phyloP scores from a whole-genome alignment of 37 sponge, comb jelly and placozoan genomes.

The Cliona cf. orientalis region DNA sequence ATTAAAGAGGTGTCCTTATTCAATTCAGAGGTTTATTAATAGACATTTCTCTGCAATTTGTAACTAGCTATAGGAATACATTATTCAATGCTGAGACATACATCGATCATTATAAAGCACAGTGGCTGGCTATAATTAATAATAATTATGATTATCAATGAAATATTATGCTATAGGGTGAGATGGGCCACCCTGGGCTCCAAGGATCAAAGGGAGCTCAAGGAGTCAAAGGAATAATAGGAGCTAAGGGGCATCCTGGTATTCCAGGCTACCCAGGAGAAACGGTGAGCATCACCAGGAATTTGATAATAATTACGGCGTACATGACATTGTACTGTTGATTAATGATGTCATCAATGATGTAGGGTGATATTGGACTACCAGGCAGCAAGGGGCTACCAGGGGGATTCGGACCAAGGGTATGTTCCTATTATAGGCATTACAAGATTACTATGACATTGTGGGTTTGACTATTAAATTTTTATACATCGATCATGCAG shows the following conservation, averaged over 20 bases:
- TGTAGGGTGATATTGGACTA: conserved; percentile 43
- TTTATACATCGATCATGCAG: not conserved
- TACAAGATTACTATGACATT: not conserved
- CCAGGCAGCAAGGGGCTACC: conserved; percentile 35
- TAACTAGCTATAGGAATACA: no score
- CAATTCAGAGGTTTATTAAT: no score
- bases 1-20: no score
- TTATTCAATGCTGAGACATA: no score
- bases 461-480: not conserved
- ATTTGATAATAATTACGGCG: no score
- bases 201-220: conserved; percentile 50
- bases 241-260: conserved; percentile 60
- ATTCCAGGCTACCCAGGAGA: conserved; percentile 55
- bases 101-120: no score
- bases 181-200: conserved; percentile 48
- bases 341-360: not conserved
- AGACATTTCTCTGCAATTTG: no score
- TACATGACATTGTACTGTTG: not conserved
- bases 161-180: conserved; percentile 26
- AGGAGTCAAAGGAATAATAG: conserved; percentile 25
- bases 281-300: conserved; percentile 12
- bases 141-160: no score
- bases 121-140: no score
- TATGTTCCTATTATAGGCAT: not conserved
- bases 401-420: conserved; percentile 38